A percentile compares a stretch with the other conserved stretches of the same genome.
Conservation (phyloP, 2,888 invertebrate genomes). For the Drosophila limbata region DNA sequence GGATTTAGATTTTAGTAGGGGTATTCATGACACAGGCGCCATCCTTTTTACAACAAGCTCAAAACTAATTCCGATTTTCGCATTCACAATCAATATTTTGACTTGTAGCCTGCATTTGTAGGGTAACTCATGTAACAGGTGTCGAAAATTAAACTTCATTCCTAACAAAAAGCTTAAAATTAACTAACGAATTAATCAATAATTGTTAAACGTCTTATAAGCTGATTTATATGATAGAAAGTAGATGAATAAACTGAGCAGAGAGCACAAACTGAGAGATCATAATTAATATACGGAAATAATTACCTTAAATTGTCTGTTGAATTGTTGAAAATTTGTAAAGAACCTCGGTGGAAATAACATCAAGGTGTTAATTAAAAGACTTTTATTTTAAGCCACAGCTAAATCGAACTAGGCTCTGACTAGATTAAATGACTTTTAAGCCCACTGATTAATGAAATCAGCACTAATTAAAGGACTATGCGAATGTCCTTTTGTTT, state of each 20-base stretch:
- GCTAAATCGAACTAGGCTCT: too few relatives aligned
- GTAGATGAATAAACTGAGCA: conserved; percentile 12
- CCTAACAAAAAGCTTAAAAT: conserved; percentile 1
- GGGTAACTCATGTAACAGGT: conserved; percentile 1
- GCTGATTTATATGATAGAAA: conserved; percentile 9
- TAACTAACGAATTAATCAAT: conserved; percentile 25
- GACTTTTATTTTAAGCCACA: too few relatives aligned
- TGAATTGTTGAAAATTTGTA: neutral
- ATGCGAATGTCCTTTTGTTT: too few relatives aligned
- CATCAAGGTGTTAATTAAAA: too few relatives aligned
- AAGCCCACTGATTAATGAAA: too few relatives aligned
- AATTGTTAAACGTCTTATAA: conserved; percentile 12
- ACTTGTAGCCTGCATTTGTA: neutral
- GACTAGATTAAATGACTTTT: too few relatives aligned
- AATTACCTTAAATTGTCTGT: neutral
- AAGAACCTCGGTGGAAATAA: neutral
- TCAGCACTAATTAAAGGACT: too few relatives aligned
- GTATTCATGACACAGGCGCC: conserved; percentile 1
- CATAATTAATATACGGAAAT: conserved; percentile 5
- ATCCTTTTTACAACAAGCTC: neutral
- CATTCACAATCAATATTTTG: neutral
- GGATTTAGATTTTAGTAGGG: neutral
- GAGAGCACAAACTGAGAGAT: neutral
- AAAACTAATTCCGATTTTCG: neutral
- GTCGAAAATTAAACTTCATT: conserved; percentile 23